phyloP scores from a whole-genome alignment of 2,888 invertebrate species.

The Leucania comma region DNA sequence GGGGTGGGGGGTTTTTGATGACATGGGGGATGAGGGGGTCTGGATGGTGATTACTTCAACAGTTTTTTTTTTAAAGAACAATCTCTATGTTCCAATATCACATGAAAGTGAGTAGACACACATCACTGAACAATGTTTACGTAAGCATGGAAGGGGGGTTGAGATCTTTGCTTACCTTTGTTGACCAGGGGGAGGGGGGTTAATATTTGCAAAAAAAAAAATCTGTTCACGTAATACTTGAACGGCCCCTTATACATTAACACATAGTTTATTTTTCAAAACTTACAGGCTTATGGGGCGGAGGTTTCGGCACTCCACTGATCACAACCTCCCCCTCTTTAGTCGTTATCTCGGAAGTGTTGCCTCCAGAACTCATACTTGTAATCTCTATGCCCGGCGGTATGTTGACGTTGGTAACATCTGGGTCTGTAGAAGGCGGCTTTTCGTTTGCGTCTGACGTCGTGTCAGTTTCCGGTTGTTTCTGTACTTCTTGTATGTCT shows the following conservation, averaged over 20 bases:
- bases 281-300: constrained; percentile 53
- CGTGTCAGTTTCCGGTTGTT: constrained; percentile 1
- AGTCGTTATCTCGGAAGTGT: constrained; percentile 65
- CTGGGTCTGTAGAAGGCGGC: not conserved
- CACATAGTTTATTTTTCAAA: not conserved
- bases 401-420: constrained; percentile 63
- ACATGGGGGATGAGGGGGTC: too few species aligned
- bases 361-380: constrained; percentile 57
- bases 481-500: constrained; percentile 53
- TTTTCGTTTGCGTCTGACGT: not conserved
- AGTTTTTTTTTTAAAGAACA: too few species aligned
- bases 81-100: too few species aligned
- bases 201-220: too few species aligned
- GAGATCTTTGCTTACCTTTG: too few species aligned
- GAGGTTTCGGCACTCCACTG: constrained; percentile 70
- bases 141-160: too few species aligned
- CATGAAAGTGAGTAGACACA: too few species aligned
- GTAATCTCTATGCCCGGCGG: constrained; percentile 69
- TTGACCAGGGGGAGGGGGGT: too few species aligned
- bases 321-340: constrained; percentile 71
- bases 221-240: too few species aligned
- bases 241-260: not conserved
- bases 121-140: too few species aligned
- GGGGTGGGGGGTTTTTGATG: too few species aligned
- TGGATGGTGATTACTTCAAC: too few species aligned